Evolutionary conservation across 1,140 invertebrate genomes (phyloP).

Genomic region (Brachionus angularis): DNA sequence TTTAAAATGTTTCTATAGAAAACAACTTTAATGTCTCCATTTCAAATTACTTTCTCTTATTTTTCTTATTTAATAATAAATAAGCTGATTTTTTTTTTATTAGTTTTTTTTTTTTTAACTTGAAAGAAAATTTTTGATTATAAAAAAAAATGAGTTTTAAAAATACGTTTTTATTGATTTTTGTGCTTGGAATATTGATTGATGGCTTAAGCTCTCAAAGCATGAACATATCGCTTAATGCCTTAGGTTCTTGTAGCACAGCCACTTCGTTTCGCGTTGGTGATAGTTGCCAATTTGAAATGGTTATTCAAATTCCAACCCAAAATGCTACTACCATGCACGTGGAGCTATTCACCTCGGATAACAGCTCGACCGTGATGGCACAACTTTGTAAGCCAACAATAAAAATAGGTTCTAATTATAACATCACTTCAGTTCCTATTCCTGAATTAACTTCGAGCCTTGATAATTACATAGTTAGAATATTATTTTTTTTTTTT

Average conservation of each 20-base stretch:
- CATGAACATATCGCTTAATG: neutral
- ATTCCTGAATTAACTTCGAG: conserved; percentile 41
- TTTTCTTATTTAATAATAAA: no score
- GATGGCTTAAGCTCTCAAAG: neutral
- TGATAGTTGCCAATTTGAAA: conserved; percentile 25
- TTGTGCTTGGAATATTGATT: neutral
- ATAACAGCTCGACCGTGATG: conserved; percentile 52
- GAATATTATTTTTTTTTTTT: neutral
- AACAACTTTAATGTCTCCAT: no score
- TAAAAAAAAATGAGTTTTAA: no score
- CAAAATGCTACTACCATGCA: conserved; percentile 47
- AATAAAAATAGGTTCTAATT: conserved; percentile 47
- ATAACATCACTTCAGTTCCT: conserved; percentile 31
- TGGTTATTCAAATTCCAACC: conserved; percentile 45
- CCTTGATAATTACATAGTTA: conserved; percentile 39
- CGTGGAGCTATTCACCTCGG: conserved; percentile 55
- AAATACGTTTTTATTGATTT: no score
- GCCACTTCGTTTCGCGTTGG: conserved; percentile 6
- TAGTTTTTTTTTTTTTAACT: no score
- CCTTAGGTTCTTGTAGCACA: conserved; percentile 8
- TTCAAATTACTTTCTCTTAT: no score
- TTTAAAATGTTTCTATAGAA: no score
- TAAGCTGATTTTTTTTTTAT: no score
- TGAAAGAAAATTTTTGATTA: no score
- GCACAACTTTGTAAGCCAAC: conserved; percentile 51